Conservation (phyloP, 1,140 invertebrate species). For the Heliconius hewitsoni region DNA sequence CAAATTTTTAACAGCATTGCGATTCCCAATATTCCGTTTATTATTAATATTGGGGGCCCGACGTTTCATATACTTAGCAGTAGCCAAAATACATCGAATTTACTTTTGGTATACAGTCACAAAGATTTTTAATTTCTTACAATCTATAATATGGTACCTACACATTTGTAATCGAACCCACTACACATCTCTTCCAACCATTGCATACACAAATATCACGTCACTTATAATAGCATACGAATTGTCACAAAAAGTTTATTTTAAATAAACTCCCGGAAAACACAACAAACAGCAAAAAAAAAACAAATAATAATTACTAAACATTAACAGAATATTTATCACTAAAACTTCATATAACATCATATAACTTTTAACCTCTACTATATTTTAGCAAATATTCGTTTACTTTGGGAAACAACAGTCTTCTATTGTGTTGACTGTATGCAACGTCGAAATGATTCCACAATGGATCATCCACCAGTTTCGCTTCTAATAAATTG, state of each 20-base stretch:
- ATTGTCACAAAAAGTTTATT: not conserved
- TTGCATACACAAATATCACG: not conserved
- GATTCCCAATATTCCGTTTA: too few relatives aligned
- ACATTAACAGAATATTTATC: not conserved
- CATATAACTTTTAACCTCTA: constrained; percentile 3
- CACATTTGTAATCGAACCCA: too few relatives aligned
- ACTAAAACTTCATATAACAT: not conserved
- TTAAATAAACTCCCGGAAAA: not conserved
- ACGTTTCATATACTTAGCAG: too few relatives aligned
- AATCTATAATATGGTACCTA: too few relatives aligned
- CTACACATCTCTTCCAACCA: too few relatives aligned
- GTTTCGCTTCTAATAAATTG: constrained; percentile 52
- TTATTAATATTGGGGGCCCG: too few relatives aligned
- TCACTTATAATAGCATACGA: not conserved
- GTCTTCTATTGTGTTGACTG: constrained; percentile 47
- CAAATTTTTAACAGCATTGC: too few relatives aligned
- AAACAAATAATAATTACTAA: not conserved
- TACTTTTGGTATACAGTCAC: too few relatives aligned
- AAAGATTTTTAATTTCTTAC: too few relatives aligned
- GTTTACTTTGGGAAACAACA: constrained; percentile 61
- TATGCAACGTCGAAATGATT: constrained; percentile 62
- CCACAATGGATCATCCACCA: constrained; percentile 62
- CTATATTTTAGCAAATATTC: constrained; percentile 57
- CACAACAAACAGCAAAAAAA: not conserved
- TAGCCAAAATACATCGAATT: too few relatives aligned